These are phyloP conservation scores for Schlechtendalia chinensis DNA, from an alignment of 1,140 invertebrate species.

Conservation along the genomic window DNA sequence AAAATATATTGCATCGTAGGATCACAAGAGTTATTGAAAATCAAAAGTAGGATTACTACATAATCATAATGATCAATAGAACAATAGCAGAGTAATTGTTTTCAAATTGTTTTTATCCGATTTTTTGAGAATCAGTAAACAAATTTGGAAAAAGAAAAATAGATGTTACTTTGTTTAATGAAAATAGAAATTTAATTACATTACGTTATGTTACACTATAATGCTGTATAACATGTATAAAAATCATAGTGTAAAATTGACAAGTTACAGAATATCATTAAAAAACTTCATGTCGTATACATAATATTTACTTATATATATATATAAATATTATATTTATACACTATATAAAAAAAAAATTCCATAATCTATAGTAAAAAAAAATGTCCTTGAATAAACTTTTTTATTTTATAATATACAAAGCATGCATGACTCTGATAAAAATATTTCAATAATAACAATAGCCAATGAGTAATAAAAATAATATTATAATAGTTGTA, in stretches of 20 bases:
- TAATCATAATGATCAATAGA: too few species aligned
- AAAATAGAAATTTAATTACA: constrained; percentile 30
- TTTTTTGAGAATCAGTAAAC: background rate
- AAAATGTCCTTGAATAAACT: constrained; percentile 9
- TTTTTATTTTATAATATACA: constrained; percentile 29
- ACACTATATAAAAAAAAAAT: background rate
- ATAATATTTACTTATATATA: background rate
- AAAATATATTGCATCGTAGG: too few species aligned
- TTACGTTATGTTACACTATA: constrained; percentile 24
- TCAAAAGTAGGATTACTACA: too few species aligned
- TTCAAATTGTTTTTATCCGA: too few species aligned
- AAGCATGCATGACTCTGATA: background rate
- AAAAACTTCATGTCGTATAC: constrained; percentile 1
- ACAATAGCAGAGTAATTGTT: too few species aligned
- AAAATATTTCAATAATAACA: constrained; percentile 2
- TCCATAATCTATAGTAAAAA: constrained; percentile 12
- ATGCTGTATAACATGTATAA: background rate
- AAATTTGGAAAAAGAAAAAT: background rate
- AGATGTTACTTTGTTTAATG: background rate
- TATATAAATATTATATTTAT: background rate
- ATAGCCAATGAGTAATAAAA: constrained; percentile 11
- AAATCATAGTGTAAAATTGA: constrained; percentile 20
- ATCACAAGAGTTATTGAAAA: too few species aligned
- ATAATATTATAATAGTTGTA: constrained; percentile 13
- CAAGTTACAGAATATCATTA: constrained; percentile 15